Percentiles rank a stretch among this genome's conserved stretches.
Conservation (phyloP, 2,888 invertebrate species). For the Laothoe populi region DNA sequence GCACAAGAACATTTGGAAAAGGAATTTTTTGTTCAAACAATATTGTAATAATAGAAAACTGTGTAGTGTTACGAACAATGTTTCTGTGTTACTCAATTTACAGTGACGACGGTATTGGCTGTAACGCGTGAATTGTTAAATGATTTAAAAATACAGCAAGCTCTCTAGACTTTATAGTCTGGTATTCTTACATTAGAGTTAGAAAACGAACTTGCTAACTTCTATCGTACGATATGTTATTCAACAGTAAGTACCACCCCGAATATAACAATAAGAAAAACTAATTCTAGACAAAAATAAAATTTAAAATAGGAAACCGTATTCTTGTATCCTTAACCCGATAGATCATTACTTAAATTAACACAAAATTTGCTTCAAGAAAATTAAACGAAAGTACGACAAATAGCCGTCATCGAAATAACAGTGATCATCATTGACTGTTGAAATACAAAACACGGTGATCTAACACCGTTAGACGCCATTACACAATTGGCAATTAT, state of each 20-base stretch:
- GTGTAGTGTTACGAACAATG: slow-evolving; percentile 21
- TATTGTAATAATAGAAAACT: slow-evolving; percentile 25
- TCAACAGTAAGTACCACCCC: no score
- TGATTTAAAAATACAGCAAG: not conserved
- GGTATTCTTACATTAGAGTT: no score
- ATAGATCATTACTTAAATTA: slow-evolving; percentile 62
- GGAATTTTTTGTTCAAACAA: slow-evolving; percentile 68
- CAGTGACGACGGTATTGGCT: slow-evolving; percentile 6
- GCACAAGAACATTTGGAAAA: slow-evolving; percentile 51
- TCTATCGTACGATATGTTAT: not conserved
- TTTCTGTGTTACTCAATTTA: slow-evolving; percentile 26
- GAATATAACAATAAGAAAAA: not conserved
- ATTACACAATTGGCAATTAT: slow-evolving; percentile 70
- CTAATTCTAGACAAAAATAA: not conserved
- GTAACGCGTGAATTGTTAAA: slow-evolving; percentile 2
- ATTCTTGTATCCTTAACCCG: slow-evolving; percentile 31
- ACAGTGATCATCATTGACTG: slow-evolving; percentile 47
- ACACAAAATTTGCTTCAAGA: slow-evolving; percentile 56
- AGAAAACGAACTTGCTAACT: not conserved
- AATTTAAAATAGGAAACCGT: not conserved
- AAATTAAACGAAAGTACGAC: slow-evolving; percentile 51
- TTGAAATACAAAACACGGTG: slow-evolving; percentile 59
- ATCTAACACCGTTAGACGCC: slow-evolving; percentile 50
- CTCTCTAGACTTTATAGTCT: not conserved
- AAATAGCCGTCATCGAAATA: slow-evolving; percentile 49